Base-by-base conservation (phyloP, 2,888 invertebrate species). In the Patella ulyssiponensis region DNA sequence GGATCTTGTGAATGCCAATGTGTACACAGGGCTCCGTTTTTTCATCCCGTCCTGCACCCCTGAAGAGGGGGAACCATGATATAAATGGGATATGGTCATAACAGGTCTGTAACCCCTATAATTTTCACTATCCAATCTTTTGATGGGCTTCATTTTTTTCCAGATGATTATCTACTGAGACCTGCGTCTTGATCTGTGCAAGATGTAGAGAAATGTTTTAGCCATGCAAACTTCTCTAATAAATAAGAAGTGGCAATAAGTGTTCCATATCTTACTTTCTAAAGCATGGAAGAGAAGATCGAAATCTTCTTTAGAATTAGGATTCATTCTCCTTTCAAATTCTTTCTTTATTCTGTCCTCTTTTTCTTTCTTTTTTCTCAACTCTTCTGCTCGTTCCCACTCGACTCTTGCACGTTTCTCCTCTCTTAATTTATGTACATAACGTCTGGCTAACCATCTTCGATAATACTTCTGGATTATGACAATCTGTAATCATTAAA, bases 291-390 rank as follows among this genome's bases (percentile, higher is more conserved):
- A 92, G 7, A 92, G 83, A 17, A 92, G 86, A 81, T 92, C 91
- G 83, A 92, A 92, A 78, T 92, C 92, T 81, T 90, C 90, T 79
- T 90, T 90, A n/a, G 90, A 85, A 79, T 90, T 90, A 9, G 92
- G 92, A 82, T 92, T 89, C 88, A 91, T 91, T 74, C 92, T 84
- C 74, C 92, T 83, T 77, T 90, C 89, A 82, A 90, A 91, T 80
- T 92, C 92, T 78, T 84, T 82, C 80, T 88, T 87, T 52, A 91
- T 88, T 77, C 91, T 83, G 17, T 89, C 88, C 78, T 92, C 91
- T 76, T 90, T 91, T 80, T 92, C 91, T 80, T 89, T 88, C 81
- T 85, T 84, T 78, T 91, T 90, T 74, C 87, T 83, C 15, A 88
- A 78, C 78, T 90, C 90, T 80, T 91, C 89, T 54, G 85, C 83